Conservation (phyloP, 2,113 vertebrate genomes). For the Amia ocellicauda region DNA sequence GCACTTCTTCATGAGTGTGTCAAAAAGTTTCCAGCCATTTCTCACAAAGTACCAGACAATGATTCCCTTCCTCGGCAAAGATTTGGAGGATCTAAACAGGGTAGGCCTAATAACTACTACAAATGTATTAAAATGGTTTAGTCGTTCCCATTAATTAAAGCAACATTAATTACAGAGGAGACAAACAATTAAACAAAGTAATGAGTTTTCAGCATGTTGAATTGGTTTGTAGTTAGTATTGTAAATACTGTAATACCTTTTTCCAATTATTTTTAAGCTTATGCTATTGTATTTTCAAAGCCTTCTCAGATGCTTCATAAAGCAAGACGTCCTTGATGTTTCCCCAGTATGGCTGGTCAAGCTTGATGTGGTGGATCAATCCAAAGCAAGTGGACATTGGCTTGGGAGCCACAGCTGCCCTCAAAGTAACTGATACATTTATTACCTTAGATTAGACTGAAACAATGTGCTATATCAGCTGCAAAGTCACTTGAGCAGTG, state of each 20-base stretch:
- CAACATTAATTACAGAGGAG: constrained; percentile 20
- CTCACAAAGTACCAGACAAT: constrained; percentile 27
- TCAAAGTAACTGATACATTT: constrained; percentile 18
- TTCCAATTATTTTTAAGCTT: constrained; percentile 16
- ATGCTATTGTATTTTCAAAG: constrained; percentile 29
- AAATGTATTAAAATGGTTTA: constrained; percentile 25
- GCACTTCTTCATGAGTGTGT: constrained; percentile 29
- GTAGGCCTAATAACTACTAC: constrained; percentile 21
- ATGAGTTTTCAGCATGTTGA: constrained; percentile 16
- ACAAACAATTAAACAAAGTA: constrained; percentile 21
- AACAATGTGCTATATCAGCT: constrained; percentile 20
- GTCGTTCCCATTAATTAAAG: too few relatives aligned
- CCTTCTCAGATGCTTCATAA: constrained; percentile 29
- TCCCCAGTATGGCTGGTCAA: constrained; percentile 25
- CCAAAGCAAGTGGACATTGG: constrained; percentile 26
- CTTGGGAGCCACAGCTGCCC: constrained; percentile 29
- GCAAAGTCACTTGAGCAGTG: constrained; percentile 21
- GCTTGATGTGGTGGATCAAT: constrained; percentile 27
- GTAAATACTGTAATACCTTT: constrained; percentile 14
- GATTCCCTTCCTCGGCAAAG: constrained; percentile 28
- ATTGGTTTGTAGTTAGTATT: constrained; percentile 15
- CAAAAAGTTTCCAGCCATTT: constrained; percentile 26
- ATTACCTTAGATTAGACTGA: too few relatives aligned
- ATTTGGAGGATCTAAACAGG: constrained; percentile 28
- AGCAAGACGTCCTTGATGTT: constrained; percentile 24